Base-by-base conservation (phyloP, 2,888 invertebrate genomes). In the Colletes collaris region DNA sequence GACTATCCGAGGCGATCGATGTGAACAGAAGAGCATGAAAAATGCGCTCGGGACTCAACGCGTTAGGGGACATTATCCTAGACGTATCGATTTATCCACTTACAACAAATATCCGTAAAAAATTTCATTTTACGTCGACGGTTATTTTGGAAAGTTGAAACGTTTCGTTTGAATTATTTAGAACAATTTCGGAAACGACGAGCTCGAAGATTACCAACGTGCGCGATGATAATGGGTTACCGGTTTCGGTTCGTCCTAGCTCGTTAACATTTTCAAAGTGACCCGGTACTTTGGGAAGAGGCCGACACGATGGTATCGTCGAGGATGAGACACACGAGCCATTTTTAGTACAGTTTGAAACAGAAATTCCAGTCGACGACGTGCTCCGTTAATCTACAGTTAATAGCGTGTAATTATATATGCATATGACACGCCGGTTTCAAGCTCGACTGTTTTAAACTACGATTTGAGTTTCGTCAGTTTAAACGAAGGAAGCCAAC, bases 241-340 rank as follows among this genome's bases (percentile, higher is more conserved):
- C 50, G 52, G 35, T 8, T 8, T 8, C 16, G 50, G 13, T 35
- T 59, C n/a, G 27, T 44, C 50, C 53, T 10, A 10, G 59, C 73
- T 66, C 66, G 13, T 76, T 66, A 76, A 66, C 65, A 66, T 66
- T 60, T 19, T 49, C 58, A 64, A 76, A 77, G 40, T 64, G 19
- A 7, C 46, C 8, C 1, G 2, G 3, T 7, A 37, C 64, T 64
- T 72, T 53, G 46, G 27, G 8, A 37, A 0, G 35, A 13, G 7
- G 3, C 49, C 19, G 35, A n/a, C 58, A 63, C 37, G 37, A 27
- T 27, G n/a, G 4, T 44, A 16, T 53, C 37, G 37, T 7, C 58
- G 7, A 63, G 64, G 55, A 35, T 10, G 4, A 4, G 6, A 10
- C 3, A 4, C 7, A 1, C 10, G 3, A 4, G 13, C 16, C 49